A percentile compares a stretch with the other conserved stretches of the same genome.
Evolutionary conservation across 2,113 vertebrate species (phyloP).

Genomic region (Todiramphus saurophagus): DNA sequence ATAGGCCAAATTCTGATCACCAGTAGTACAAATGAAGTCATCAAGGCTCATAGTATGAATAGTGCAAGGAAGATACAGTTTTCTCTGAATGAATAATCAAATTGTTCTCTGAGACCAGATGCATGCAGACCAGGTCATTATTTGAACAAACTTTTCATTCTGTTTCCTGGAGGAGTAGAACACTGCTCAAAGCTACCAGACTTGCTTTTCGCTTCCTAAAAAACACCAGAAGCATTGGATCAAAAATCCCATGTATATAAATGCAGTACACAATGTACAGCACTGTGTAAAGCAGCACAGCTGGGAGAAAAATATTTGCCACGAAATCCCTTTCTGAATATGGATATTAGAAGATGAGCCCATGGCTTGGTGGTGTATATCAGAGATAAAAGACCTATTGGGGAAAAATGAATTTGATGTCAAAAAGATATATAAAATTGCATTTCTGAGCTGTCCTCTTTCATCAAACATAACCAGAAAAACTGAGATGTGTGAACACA

Average conservation of each 20-base stretch:
- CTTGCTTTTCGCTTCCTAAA: neutral
- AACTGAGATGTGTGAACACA: neutral
- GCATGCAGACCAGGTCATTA: neutral
- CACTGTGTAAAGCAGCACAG: neutral
- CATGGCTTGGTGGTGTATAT: neutral
- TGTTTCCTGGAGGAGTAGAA: neutral
- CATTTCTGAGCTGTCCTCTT: neutral
- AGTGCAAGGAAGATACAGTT: neutral
- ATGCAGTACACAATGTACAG: neutral
- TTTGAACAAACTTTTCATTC: neutral
- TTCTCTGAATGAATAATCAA: neutral
- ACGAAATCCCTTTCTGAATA: neutral
- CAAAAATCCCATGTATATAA: neutral
- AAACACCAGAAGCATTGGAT: neutral
- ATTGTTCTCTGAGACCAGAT: neutral
- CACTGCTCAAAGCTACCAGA: neutral
- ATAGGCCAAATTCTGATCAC: neutral
- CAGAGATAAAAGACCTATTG: neutral
- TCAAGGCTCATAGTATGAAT: neutral
- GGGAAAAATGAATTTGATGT: neutral
- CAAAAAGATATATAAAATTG: neutral
- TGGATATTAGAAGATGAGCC: neutral
- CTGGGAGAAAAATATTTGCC: neutral
- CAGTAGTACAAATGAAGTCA: neutral
- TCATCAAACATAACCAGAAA: neutral